phyloP scores from a whole-genome alignment of 2,797 vertebrate genomes.

The Phoxinus dragarum region DNA sequence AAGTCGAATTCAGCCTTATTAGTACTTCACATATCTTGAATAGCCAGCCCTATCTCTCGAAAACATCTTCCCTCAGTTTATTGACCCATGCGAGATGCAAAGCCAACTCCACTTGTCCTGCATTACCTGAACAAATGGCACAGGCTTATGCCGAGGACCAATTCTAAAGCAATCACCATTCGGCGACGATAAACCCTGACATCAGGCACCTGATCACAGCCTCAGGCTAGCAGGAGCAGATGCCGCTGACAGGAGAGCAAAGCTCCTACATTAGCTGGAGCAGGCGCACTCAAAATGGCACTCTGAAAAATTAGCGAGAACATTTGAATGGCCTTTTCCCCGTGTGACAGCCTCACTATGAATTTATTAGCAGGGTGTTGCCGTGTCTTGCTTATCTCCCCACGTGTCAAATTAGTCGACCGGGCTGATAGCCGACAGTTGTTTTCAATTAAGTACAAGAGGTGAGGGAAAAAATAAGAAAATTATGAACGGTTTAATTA shows the following conservation, averaged over 20 bases:
- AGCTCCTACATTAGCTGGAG: neutral
- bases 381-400: slow-evolving; percentile 10
- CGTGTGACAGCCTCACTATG: slow-evolving; percentile 31
- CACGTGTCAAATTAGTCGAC: slow-evolving; percentile 22
- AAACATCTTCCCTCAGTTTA: slow-evolving; percentile 8
- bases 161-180: slow-evolving; percentile 30
- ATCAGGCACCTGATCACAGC: slow-evolving; percentile 44
- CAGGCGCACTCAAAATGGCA: slow-evolving; percentile 2
- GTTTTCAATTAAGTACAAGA: slow-evolving; percentile 39
- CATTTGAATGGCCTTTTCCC: slow-evolving; percentile 48
- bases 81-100: neutral
- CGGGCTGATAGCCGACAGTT: slow-evolving; percentile 26
- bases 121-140: slow-evolving; percentile 36
- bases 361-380: slow-evolving; percentile 50
- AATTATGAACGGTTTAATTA: neutral
- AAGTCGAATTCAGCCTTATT: neutral
- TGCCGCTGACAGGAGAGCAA: neutral
- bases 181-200: slow-evolving; percentile 25
- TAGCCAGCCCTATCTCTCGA: neutral
- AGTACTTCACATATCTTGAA: slow-evolving; percentile 1
- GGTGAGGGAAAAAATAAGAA: slow-evolving; percentile 29
- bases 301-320: slow-evolving; percentile 44
- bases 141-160: neutral
- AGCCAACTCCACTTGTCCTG: slow-evolving; percentile 5
- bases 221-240: neutral